Conservation (phyloP, 2,113 vertebrate genomes). For the Pogona vitticeps region DNA sequence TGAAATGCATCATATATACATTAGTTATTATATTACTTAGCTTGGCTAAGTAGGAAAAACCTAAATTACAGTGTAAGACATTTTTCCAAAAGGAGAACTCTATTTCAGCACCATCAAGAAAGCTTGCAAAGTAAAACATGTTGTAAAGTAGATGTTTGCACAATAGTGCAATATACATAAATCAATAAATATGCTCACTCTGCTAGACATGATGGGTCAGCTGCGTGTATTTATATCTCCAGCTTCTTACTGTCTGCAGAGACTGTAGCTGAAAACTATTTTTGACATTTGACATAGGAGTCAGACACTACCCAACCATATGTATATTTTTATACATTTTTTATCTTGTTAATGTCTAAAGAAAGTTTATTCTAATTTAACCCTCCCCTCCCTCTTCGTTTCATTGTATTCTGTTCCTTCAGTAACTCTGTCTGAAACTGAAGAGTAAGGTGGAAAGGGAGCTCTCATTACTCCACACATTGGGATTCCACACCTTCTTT, state of each 20-base stretch:
- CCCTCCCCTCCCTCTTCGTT: background rate
- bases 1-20: background rate
- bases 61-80: background rate
- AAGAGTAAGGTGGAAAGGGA: too few relatives aligned
- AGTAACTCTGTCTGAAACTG: background rate
- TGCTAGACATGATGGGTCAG: background rate
- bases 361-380: background rate
- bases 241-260: background rate
- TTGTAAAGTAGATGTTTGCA: background rate
- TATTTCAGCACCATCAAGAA: background rate
- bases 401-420: background rate
- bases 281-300: background rate
- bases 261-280: background rate
- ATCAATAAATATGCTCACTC: too few relatives aligned
- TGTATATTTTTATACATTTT: too few relatives aligned
- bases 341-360: too few relatives aligned
- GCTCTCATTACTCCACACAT: background rate
- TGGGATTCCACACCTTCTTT: too few relatives aligned
- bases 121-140: background rate
- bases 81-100: background rate
- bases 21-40: background rate
- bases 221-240: background rate
- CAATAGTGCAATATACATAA: background rate
- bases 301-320: too few relatives aligned
- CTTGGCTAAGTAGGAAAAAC: background rate